Base-by-base conservation (phyloP, 1,140 invertebrate genomes). In the Whitmania pigra region DNA sequence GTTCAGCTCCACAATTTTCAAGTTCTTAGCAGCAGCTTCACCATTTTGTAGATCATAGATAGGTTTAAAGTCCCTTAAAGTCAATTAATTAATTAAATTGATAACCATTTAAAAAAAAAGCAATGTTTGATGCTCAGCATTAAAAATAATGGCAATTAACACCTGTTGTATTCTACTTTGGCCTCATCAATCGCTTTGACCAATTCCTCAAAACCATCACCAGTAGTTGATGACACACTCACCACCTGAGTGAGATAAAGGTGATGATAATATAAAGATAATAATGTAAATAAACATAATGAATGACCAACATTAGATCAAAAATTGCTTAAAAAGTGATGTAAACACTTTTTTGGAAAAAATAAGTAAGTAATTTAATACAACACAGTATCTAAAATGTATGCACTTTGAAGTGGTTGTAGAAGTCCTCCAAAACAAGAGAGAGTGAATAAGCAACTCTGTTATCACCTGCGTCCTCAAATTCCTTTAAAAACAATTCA, bases 341-440 rank as follows among this genome's bases (percentile, higher is more conserved):
- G 25, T 67, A 27, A 29, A 9, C 5, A 49, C 5, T 7, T 17
- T 49, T 0, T 49, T 49, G 15, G n/a, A n/a, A 49, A 49, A 49
- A 49, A 49, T 49, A 49, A 49, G 43, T 15, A 31, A 68, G 20
- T 29, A 2, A 11, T 25, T 4, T 1, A 31, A n/a, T n/a, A 68
- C 9, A 11, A n/a, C 6, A 17, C 29, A 68, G 17, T 3, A n/a
- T 68, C 11, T 36, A 25, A 7, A 49, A 49, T 49, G 2, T 68
- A 15, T 66, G 72, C 77, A 83, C 86, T 76, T 86, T 87, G 5
- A 94, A 83, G 78, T 89, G 88, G 60, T 84, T 84, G 81, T 99
- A 99, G 83, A 99, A 99, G 79, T 93, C 91, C 80, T 99, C 96
- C 15, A 99, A 83, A 0, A 93, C 91, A 0, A 98, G 84, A 43